Conservation (phyloP, 2,888 invertebrate genomes). For the Synergus umbraculus region DNA sequence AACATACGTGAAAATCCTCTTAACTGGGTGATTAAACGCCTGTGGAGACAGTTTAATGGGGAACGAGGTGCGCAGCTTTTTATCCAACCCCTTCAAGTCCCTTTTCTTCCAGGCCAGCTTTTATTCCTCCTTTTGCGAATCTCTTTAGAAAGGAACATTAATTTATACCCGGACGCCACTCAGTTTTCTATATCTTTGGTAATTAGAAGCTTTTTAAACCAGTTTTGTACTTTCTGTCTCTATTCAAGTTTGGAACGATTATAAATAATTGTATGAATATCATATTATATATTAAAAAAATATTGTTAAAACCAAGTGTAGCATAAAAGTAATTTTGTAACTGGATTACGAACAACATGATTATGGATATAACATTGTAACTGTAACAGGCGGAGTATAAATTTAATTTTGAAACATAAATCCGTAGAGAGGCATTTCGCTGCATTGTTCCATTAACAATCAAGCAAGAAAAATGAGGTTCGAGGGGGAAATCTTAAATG, state of each 20-base stretch:
- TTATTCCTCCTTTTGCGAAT: conserved; percentile 13
- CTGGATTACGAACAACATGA: no score
- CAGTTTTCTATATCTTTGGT: conserved; percentile 3
- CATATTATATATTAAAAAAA: no score
- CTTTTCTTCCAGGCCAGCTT: neutral
- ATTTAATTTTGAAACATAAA: no score
- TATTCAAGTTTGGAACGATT: no score
- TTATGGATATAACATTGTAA: no score
- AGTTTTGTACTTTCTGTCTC: conserved; percentile 4
- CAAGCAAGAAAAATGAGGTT: no score
- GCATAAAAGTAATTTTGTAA: conserved; percentile 42
- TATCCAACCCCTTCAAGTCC: conserved; percentile 23
- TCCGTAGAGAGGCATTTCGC: no score
- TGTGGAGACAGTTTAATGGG: conserved; percentile 30
- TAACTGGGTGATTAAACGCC: conserved; percentile 69
- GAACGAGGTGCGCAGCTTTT: conserved; percentile 20
- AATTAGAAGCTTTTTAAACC: neutral
- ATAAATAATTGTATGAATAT: no score
- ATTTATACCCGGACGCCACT: conserved; percentile 17
- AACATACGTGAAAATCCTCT: conserved; percentile 72
- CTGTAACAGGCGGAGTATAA: no score
- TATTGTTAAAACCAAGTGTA: no score
- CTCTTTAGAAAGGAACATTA: conserved; percentile 4
- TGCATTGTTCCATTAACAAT: no score
- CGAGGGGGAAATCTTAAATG: neutral